Conservation (phyloP, 2,113 vertebrate genomes). For the Gorilla gorilla region DNA sequence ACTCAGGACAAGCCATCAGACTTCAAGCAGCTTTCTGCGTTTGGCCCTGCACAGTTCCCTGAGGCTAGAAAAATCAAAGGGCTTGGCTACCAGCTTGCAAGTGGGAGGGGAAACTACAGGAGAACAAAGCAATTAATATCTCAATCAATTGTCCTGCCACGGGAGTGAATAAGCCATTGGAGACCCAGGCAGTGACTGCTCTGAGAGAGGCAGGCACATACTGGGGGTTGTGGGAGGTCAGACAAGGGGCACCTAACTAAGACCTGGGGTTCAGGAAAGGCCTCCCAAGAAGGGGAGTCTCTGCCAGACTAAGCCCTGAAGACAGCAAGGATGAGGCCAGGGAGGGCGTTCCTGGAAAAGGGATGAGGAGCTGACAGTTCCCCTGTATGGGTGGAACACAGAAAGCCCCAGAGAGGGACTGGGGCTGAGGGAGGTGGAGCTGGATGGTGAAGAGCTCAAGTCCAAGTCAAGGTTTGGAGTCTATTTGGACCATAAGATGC, state of each 20-base stretch:
- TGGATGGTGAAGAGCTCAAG: neutral
- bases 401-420: neutral
- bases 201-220: neutral
- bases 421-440: neutral
- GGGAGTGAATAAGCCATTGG: neutral
- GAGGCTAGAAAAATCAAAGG: slow-evolving; percentile 62
- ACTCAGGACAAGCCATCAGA: slow-evolving; percentile 48
- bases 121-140: neutral
- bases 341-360: neutral
- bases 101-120: neutral
- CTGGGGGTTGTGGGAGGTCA: neutral
- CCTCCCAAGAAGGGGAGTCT: neutral
- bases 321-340: neutral
- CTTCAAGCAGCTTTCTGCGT: slow-evolving; percentile 60
- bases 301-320: neutral
- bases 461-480: neutral
- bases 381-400: neutral
- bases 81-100: slow-evolving; percentile 42
- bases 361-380: neutral
- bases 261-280: neutral
- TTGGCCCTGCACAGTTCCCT: slow-evolving; percentile 4
- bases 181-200: neutral
- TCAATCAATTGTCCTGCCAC: neutral
- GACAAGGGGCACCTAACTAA: neutral
- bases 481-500: neutral